These are phyloP conservation scores for Megalonaias nervosa DNA, from an alignment of 1,140 invertebrate species.

Conservation along the genomic window DNA sequence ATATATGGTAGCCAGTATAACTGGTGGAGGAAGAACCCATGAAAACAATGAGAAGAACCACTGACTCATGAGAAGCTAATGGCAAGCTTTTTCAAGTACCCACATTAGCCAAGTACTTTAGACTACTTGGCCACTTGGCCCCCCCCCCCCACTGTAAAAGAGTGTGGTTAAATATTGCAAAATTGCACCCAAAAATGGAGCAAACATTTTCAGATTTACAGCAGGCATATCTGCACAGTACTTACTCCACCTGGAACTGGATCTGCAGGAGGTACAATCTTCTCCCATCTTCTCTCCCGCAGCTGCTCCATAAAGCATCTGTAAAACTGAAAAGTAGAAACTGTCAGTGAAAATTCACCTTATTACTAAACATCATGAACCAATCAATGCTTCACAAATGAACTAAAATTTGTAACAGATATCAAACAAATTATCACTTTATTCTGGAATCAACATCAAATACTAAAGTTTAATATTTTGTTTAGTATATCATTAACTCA, in stretches of 20 bases:
- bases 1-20: no score
- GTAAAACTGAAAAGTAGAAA: conserved; percentile 42
- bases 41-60: no score
- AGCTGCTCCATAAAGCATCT: conserved; percentile 66
- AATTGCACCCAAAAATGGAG: background rate
- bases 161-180: background rate
- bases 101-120: no score
- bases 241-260: conserved; percentile 39
- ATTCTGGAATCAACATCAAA: background rate
- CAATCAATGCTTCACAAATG: background rate
- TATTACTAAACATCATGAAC: background rate
- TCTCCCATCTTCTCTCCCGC: conserved; percentile 71
- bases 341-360: background rate
- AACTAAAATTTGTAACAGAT: background rate
- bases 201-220: background rate
- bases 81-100: no score
- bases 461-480: background rate
- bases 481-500: background rate
- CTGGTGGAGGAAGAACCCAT: no score
- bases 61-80: no score
- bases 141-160: no score
- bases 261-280: conserved; percentile 56
- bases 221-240: background rate
- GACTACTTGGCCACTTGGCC: no score
- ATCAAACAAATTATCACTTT: background rate